Percentiles rank a stretch among this genome's conserved stretches.
Conservation (phyloP, 2,888 invertebrate species). For the Plagodis dolabraria region DNA sequence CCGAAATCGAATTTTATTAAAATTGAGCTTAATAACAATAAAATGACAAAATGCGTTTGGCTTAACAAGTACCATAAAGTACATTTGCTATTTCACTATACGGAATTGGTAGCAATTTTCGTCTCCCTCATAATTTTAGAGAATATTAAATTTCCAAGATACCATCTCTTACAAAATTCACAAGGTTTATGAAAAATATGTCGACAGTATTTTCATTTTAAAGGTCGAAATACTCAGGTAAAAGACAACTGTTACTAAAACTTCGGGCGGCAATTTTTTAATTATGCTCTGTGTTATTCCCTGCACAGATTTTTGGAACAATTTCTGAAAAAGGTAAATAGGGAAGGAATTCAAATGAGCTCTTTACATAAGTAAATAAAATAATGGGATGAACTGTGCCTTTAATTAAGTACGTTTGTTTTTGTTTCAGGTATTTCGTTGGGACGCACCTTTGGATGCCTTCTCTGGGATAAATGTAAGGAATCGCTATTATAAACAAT, state of each 20-base stretch:
- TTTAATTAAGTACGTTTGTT: slow-evolving; percentile 28
- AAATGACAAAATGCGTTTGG: too few species aligned
- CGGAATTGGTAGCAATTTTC: too few species aligned
- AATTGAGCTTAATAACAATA: too few species aligned
- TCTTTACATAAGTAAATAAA: slow-evolving; percentile 24
- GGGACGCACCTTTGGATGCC: slow-evolving; percentile 10
- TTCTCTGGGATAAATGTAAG: too few species aligned
- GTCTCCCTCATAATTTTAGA: too few species aligned
- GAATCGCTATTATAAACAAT: too few species aligned
- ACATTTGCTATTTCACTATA: too few species aligned
- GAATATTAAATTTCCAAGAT: too few species aligned
- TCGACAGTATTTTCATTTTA: slow-evolving; percentile 4
- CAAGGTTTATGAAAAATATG: neutral
- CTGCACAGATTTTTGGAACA: slow-evolving; percentile 23
- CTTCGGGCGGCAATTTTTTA: slow-evolving; percentile 18
- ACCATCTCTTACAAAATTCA: neutral
- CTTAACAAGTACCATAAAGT: too few species aligned
- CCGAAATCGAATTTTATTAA: too few species aligned
- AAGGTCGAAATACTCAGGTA: slow-evolving; percentile 1
- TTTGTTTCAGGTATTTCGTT: slow-evolving; percentile 38
- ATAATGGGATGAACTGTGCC: slow-evolving; percentile 12
- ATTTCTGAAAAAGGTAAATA: slow-evolving; percentile 30
- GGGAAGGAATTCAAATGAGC: slow-evolving; percentile 34
- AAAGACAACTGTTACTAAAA: neutral
- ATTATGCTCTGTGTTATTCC: slow-evolving; percentile 13